A percentile compares a stretch with the other conserved stretches of the same genome.
These are phyloP conservation scores for Nannospalax galili DNA, from an alignment of 2,113 vertebrate species.

Conservation along the genomic window DNA sequence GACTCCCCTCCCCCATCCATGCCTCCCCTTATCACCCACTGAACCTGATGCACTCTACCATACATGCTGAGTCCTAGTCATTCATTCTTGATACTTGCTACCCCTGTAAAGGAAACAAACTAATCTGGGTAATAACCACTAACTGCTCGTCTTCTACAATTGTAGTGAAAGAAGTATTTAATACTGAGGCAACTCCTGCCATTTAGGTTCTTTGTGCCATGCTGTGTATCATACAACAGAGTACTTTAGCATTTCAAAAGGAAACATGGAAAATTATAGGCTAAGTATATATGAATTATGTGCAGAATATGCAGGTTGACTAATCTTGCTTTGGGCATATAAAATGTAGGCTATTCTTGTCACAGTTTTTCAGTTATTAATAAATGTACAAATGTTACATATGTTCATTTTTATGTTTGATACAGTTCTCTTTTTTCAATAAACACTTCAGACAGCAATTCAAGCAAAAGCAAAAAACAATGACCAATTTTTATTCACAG, in stretches of 20 bases:
- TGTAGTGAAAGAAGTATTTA: not conserved
- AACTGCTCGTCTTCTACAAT: not conserved
- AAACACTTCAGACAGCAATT: not conserved
- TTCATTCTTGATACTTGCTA: not conserved
- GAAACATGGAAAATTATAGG: constrained; percentile 21
- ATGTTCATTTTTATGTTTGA: constrained; percentile 13
- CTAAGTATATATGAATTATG: not conserved
- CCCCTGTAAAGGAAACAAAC: not conserved
- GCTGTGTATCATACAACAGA: not conserved
- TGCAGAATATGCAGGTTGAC: constrained; percentile 10
- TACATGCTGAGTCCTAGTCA: too few relatives aligned
- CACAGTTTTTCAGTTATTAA: not conserved
- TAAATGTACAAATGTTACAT: not conserved
- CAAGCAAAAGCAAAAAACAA: not conserved
- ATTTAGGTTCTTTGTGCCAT: not conserved
- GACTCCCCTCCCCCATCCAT: too few relatives aligned
- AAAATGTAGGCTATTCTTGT: not conserved
- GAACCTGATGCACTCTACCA: too few relatives aligned
- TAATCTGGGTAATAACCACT: not conserved
- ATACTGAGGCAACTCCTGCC: not conserved
- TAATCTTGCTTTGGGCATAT: not conserved
- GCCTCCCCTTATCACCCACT: too few relatives aligned
- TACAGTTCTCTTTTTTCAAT: not conserved
- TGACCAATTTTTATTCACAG: not conserved
- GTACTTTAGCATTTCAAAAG: not conserved